phyloP scores from a whole-genome alignment of 53 echinoderm and acorn worm genomes.

The Paelopatides confundens region DNA sequence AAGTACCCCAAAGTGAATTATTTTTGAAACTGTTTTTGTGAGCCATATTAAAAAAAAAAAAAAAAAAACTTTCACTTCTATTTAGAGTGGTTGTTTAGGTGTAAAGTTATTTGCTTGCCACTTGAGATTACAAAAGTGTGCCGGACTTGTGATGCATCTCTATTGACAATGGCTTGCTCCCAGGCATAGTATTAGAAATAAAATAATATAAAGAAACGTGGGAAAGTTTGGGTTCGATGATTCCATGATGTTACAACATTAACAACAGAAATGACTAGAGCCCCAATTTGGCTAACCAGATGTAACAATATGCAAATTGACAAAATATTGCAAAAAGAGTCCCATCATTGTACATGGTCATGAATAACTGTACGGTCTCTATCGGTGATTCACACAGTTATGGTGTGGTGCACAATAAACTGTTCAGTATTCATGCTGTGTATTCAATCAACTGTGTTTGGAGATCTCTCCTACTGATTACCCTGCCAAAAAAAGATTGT shows the following conservation, averaged over 20 bases:
- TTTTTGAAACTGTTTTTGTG: too few species aligned
- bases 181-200: too few species aligned
- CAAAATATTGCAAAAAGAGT: not conserved
- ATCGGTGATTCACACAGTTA: not conserved
- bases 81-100: not conserved
- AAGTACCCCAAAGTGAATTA: too few species aligned
- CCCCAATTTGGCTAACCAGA: not conserved
- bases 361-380: not conserved
- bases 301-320: not conserved
- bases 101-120: not conserved
- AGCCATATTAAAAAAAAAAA: too few species aligned
- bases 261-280: too few species aligned
- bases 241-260: too few species aligned
- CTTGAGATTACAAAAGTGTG: not conserved
- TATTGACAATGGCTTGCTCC: not conserved
- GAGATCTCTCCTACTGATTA: too few species aligned
- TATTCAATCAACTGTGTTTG: too few species aligned
- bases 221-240: not conserved
- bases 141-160: not conserved
- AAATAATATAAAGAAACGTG: not conserved
- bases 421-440: not conserved
- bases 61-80: constrained; percentile 2
- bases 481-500: not conserved
- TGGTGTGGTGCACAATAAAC: not conserved
- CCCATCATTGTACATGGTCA: too few species aligned